Evolutionary conservation across 2,888 invertebrate genomes (phyloP), one percentile per base, ranked within the genome.

Genomic region (Meta bourneti): DNA sequence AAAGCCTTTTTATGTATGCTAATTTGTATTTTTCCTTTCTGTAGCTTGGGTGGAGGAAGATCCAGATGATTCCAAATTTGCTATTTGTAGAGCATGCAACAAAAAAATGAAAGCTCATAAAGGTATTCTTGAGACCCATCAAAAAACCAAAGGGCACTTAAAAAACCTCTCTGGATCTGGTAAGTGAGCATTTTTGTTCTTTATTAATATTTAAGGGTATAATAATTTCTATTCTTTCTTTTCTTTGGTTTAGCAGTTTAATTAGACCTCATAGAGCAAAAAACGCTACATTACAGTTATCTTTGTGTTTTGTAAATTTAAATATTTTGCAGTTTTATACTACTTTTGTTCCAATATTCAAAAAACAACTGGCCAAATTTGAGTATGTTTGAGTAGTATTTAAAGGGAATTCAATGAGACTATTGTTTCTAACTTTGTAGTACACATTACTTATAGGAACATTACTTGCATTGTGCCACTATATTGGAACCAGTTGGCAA

Each of bases 11-110:
- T 34, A 61, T 61, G 1, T 61, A 5, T 61, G 4, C 16, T 61
- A 0, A 9, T 61, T 9, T 61, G 11, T 7, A 34, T 74, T 74
- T 74, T 88, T 61, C 8, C 11, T 84, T 74, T 86, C 20, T 87
- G 8, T 20, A 91, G 91, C 87, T 11, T 91, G 91, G 91, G 82
- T 87, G 20, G 91, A 91, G 74, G 87, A 91, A 91, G 87, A 87
- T 49, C 91, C 81, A 16, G 75, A 87, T 4, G 87, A 91, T 72
- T 51, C 78, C 1, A 86, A 78, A 49, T 78, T 71, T 69, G 91
- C 91, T 69, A 86, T 82, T 8, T 91, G 91, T 16, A 87, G 75
- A 51, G 78, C 87, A 6, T 91, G 91, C 49, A 91, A 91, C 71
- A 83, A 72, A 69, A 83, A 77, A 78, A 87, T 91, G 7, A 91